phyloP scores from a whole-genome alignment of 2,888 invertebrate genomes.

The Junonia oenone region DNA sequence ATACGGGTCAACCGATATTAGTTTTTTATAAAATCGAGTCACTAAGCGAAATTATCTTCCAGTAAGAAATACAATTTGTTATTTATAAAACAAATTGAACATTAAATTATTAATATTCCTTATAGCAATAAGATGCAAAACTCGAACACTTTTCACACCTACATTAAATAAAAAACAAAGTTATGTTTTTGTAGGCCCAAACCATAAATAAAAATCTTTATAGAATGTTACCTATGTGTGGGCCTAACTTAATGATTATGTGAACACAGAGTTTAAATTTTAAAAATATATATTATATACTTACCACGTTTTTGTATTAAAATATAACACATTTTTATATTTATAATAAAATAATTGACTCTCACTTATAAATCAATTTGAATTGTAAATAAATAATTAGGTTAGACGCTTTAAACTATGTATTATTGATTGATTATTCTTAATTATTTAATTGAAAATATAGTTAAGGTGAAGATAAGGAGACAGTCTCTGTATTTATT shows the following conservation, averaged over 20 bases:
- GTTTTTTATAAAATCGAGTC: conserved; percentile 46
- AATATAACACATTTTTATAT: conserved; percentile 20
- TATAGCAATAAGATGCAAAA: conserved; percentile 21
- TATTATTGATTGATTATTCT: conserved; percentile 55
- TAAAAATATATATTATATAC: background rate
- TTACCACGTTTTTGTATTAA: conserved; percentile 6
- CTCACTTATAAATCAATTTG: conserved; percentile 53
- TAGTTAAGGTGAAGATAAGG: conserved; percentile 64
- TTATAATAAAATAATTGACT: conserved; percentile 6
- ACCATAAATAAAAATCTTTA: background rate
- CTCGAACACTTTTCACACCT: conserved; percentile 1
- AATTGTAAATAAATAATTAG: conserved; percentile 72
- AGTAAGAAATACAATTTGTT: conserved; percentile 31
- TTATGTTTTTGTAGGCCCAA: background rate
- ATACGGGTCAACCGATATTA: conserved; percentile 43
- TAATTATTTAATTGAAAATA: conserved; percentile 70
- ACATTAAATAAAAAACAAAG: background rate
- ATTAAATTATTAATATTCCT: conserved; percentile 9
- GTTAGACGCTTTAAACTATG: conserved; percentile 56
- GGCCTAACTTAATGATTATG: background rate
- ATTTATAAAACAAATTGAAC: conserved; percentile 8
- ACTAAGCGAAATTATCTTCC: conserved; percentile 40
- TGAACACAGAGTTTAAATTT: background rate
- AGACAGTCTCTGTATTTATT: conserved; percentile 76
- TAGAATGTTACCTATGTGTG: background rate